Conservation (phyloP, 2,797 vertebrate genomes). For the Spinibarbus caldwelli region DNA sequence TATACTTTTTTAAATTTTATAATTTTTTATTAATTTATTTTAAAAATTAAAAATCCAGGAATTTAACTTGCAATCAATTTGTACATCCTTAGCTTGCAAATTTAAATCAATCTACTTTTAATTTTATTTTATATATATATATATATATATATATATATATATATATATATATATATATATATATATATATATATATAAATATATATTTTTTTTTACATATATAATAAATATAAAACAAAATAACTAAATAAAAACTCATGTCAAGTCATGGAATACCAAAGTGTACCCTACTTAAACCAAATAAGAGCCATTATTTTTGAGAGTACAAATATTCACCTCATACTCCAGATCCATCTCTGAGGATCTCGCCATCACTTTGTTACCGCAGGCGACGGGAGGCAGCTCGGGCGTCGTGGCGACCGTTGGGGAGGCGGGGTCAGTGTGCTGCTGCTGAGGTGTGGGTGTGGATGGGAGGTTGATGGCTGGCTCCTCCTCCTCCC, state of each 20-base stretch:
- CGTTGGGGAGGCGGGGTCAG: constrained; percentile 79
- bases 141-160: too few relatives aligned
- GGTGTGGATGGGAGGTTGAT: constrained; percentile 63
- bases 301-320: not conserved
- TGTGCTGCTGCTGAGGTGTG: constrained; percentile 75
- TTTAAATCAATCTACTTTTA: not conserved
- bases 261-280: not conserved
- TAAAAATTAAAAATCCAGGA: not conserved
- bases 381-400: constrained; percentile 68
- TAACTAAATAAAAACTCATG: too few relatives aligned
- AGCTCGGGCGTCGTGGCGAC: constrained; percentile 79
- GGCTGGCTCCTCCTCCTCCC: constrained; percentile 71
- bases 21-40: not conserved
- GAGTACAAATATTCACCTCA: constrained; percentile 53
- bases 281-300: not conserved
- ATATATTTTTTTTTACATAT: too few relatives aligned
- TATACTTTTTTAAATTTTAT: too few relatives aligned
- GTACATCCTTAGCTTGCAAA: not conserved
- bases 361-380: constrained; percentile 67
- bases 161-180: too few relatives aligned
- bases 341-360: constrained; percentile 71
- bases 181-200: too few relatives aligned
- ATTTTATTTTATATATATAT: not conserved
- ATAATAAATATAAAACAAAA: not conserved
- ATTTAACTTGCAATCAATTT: not conserved